phyloP scores from a whole-genome alignment of 2,888 invertebrate genomes.

The Dasysyrphus albostriatus region DNA sequence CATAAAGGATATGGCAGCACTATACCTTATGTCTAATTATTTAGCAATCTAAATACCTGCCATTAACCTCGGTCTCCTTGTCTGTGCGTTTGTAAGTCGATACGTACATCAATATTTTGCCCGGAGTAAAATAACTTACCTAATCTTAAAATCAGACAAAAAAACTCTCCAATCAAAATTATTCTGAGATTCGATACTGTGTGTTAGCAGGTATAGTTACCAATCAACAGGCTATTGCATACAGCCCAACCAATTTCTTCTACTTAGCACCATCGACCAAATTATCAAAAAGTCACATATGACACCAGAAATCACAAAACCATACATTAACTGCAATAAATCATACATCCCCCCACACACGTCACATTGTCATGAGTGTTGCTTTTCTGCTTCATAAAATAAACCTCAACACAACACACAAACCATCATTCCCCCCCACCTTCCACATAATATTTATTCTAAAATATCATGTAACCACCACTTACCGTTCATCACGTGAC shows the following conservation, averaged over 20 bases:
- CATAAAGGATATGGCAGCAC: too few relatives aligned
- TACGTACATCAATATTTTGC: too few relatives aligned
- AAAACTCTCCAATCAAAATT: too few relatives aligned
- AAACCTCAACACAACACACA: constrained; percentile 65
- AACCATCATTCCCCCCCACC: constrained; percentile 17
- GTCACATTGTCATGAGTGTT: constrained; percentile 51
- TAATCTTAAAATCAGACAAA: too few relatives aligned
- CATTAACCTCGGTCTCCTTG: too few relatives aligned
- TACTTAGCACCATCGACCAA: constrained; percentile 2
- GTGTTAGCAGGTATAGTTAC: too few relatives aligned
- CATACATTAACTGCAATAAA: constrained; percentile 38
- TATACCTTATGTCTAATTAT: too few relatives aligned
- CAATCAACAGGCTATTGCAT: neutral
- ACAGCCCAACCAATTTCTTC: neutral
- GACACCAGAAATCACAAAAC: constrained; percentile 25
- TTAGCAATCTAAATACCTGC: too few relatives aligned
- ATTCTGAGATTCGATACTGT: too few relatives aligned
- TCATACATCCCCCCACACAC: constrained; percentile 61
- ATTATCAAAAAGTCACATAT: constrained; percentile 25
- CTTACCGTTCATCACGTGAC: constrained; percentile 72
- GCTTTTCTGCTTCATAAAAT: constrained; percentile 60
- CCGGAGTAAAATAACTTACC: too few relatives aligned
- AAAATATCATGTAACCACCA: constrained; percentile 71
- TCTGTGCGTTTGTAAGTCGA: too few relatives aligned
- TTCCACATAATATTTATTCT: constrained; percentile 39